A percentile compares a stretch with the other conserved stretches of the same genome.
Conservation (phyloP, 2,797 vertebrate species). For the Threskiornis aethiopicus region DNA sequence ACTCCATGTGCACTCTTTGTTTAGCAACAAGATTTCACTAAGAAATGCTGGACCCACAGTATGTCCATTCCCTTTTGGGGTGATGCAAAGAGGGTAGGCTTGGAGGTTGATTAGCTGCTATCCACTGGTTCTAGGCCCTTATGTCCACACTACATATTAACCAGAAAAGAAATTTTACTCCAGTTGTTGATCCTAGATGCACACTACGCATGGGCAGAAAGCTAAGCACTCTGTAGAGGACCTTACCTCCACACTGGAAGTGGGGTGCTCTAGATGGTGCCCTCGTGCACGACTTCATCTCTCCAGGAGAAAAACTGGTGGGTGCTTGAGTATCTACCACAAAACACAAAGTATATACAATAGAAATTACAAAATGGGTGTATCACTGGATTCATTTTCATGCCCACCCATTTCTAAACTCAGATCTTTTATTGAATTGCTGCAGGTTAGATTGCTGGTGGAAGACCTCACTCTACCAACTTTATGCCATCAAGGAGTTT, state of each 20-base stretch:
- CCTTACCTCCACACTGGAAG: neutral
- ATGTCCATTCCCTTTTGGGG: neutral
- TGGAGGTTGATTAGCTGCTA: neutral
- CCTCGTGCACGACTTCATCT: neutral
- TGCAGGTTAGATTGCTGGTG: neutral
- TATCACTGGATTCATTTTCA: neutral
- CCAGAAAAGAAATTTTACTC: neutral
- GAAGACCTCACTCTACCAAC: neutral
- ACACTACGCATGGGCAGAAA: neutral
- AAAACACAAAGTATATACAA: neutral
- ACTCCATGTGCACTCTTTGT: neutral
- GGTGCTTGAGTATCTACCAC: neutral
- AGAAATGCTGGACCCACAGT: neutral
- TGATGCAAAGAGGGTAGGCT: neutral
- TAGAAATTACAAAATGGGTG: neutral
- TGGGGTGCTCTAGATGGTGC: neutral
- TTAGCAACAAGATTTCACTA: neutral
- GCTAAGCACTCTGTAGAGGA: neutral
- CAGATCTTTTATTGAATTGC: neutral
- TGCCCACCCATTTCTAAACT: neutral
- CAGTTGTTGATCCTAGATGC: neutral
- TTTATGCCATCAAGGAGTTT: neutral
- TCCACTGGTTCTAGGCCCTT: neutral
- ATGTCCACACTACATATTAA: neutral
- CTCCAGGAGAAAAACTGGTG: neutral